Evolutionary conservation across 2,888 invertebrate genomes (phyloP).

Genomic region (Euphydryas editha): DNA sequence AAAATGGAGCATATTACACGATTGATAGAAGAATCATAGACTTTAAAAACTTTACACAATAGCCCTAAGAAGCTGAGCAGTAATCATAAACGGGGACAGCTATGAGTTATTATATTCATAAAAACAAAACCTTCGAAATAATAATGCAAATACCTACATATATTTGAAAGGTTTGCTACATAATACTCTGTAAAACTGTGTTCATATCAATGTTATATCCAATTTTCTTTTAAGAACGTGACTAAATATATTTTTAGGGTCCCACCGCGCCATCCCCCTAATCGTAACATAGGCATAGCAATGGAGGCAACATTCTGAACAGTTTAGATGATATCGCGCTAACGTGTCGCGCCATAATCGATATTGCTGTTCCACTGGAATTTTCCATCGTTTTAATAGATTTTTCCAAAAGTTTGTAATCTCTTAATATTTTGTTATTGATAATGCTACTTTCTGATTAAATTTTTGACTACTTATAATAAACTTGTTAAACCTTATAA

Average conservation of each 20-base stretch:
- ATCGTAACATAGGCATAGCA: slow-evolving; percentile 33
- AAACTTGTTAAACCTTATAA: no score
- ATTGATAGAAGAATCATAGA: no score
- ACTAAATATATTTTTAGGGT: slow-evolving; percentile 40
- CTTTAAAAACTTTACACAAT: no score
- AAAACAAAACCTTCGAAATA: not conserved
- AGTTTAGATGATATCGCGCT: slow-evolving; percentile 71
- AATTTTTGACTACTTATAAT: not conserved
- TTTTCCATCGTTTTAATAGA: slow-evolving; percentile 17
- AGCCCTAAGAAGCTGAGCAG: no score
- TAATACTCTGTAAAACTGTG: not conserved
- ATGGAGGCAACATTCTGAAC: slow-evolving; percentile 50
- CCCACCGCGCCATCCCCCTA: slow-evolving; percentile 27
- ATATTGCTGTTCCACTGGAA: slow-evolving; percentile 47
- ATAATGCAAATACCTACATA: not conserved
- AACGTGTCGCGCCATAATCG: slow-evolving; percentile 67
- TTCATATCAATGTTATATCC: slow-evolving; percentile 57
- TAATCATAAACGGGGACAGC: no score
- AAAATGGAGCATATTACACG: no score
- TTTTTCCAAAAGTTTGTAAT: not conserved
- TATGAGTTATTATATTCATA: no score
- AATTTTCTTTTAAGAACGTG: slow-evolving; percentile 41
- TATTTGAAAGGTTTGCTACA: not conserved
- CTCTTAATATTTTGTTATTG: not conserved
- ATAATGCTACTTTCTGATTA: not conserved